Percentiles rank a stretch among this genome's conserved stretches.
Conservation (phyloP, 2,113 vertebrate species). For the Perognathus longimembris region DNA sequence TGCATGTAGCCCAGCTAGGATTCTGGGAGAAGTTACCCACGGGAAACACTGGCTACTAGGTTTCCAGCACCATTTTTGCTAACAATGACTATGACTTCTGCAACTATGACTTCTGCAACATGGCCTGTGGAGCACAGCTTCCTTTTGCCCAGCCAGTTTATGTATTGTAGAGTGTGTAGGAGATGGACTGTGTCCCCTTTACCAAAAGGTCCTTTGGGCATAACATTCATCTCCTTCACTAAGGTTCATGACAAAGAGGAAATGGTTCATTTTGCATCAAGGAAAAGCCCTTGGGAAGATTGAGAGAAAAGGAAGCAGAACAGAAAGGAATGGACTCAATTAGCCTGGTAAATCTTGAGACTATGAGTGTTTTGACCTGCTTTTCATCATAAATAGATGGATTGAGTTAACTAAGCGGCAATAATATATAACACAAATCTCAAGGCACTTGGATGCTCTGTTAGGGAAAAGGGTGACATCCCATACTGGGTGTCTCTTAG, state of each 20-base stretch:
- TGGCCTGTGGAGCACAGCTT: rapidly evolving
- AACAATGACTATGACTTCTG: no score
- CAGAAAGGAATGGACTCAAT: background rate
- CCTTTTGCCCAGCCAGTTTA: background rate
- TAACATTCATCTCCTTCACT: background rate
- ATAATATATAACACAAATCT: background rate
- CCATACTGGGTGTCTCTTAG: background rate
- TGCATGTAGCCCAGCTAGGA: background rate
- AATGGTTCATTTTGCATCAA: background rate
- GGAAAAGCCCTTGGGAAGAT: background rate
- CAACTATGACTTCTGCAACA: background rate
- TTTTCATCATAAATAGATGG: background rate
- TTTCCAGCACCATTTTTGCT: background rate
- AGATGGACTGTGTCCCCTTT: background rate
- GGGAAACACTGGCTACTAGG: background rate
- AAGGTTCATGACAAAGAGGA: background rate
- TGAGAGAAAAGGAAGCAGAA: background rate
- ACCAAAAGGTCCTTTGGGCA: background rate
- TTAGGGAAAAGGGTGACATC: background rate
- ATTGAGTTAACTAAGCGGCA: background rate
- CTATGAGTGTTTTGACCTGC: background rate
- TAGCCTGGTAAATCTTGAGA: background rate
- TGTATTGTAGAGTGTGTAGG: background rate
- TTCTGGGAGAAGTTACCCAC: no score
- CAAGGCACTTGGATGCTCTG: background rate